These are phyloP conservation scores for Apodemia hepburni DNA, from an alignment of 2,888 invertebrate genomes.

Conservation along the genomic window DNA sequence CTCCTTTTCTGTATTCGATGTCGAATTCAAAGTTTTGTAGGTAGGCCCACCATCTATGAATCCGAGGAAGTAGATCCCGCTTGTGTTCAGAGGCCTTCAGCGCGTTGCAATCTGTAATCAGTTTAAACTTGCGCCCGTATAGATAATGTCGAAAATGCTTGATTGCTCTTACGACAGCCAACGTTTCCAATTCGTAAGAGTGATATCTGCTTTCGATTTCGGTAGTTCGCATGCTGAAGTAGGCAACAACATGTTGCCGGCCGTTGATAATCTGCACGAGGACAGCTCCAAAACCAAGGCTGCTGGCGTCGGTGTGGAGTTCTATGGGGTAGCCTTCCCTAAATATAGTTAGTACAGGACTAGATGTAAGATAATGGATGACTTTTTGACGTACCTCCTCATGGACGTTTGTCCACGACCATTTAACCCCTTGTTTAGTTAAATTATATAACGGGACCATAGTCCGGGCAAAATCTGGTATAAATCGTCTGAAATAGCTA, in stretches of 20 bases:
- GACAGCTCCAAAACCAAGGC: constrained; percentile 31
- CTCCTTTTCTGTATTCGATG: too few species aligned
- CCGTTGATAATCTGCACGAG: constrained; percentile 10
- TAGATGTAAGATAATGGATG: constrained; percentile 28
- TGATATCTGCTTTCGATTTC: constrained; percentile 27
- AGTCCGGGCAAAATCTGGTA: constrained; percentile 25
- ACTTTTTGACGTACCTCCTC: constrained; percentile 22
- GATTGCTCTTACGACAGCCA: constrained; percentile 31
- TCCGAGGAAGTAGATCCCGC: constrained; percentile 28
- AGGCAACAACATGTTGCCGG: neutral
- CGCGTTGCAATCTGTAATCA: constrained; percentile 35
- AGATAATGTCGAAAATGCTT: constrained; percentile 29
- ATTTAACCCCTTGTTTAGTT: constrained; percentile 22
- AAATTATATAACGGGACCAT: constrained; percentile 26
- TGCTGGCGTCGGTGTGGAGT: constrained; percentile 25
- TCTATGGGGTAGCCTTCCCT: constrained; percentile 11
- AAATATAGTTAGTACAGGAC: constrained; percentile 31
- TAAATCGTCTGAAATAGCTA: constrained; percentile 27
- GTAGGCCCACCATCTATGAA: too few species aligned
- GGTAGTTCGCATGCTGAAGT: constrained; percentile 2
- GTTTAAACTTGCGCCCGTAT: constrained; percentile 23
- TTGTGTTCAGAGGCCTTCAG: constrained; percentile 39
- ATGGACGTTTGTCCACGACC: constrained; percentile 25
- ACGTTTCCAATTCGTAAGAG: constrained; percentile 12
- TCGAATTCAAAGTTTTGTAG: too few species aligned